Base-by-base conservation (phyloP, 2,113 vertebrate species). In the Gymnarchus niloticus region DNA sequence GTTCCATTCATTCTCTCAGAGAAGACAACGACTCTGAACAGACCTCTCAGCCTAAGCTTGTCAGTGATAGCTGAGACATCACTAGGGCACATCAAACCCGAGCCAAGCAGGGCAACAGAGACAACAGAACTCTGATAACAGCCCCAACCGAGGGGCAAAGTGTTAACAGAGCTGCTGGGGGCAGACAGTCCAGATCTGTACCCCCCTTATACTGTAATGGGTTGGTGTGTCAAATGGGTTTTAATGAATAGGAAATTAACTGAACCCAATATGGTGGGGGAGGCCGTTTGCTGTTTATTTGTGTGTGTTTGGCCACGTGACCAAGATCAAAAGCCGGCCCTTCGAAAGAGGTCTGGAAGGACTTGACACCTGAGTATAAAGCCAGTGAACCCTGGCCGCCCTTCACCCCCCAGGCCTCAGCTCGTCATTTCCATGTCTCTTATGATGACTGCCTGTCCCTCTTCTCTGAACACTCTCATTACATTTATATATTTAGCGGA, bases 261-360 rank as follows among this genome's bases (percentile, higher is more conserved):
- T 41, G 52, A 83, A 76, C 19, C 51, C 48, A 81, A 54, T 69
- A 48, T 19, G 56, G 57, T 69, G 81, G 28, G 51, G 49, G 52
- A 37, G 33, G 33, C n/a, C n/a, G n/a, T n/a, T n/a, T n/a, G 33
- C 14, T 41, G 14, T 37, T 17, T 73, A 37, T 54, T 10, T 54
- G 12, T 73, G 33, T 73, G 65, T 73, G 61, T 69, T 69, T 14
- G 6, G 37, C 61, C 28, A 14, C 37, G 65, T 73, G 65, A 73
- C 65, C 19, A 33, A 90, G 77, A 91, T 91, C 88, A 91, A 91
- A 90, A 87, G 41, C 51, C 7, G 73, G 19, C 25, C 48, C 37
- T 73, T 84, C 80, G 56, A 52, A 49, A 21, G 0, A 37, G 81
- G 3, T 48, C 86, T 86, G 51, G 89, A 87, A 85, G 84, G 85